Conservation (phyloP, 2,797 vertebrate genomes). For the Petrocephalus schoutedeni region DNA sequence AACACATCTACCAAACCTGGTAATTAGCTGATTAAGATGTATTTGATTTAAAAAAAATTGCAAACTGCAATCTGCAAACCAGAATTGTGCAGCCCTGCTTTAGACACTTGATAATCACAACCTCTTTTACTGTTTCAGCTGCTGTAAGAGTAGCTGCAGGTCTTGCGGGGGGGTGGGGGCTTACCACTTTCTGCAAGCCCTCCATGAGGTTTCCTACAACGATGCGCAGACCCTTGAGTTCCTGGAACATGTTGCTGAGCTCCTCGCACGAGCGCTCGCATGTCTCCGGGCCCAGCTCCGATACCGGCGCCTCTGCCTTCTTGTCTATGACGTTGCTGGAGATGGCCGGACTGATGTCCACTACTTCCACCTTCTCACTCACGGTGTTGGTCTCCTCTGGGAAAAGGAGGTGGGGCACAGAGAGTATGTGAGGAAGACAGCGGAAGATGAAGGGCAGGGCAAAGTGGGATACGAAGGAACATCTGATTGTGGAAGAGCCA, state of each 20-base stretch:
- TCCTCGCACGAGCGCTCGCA: conserved; percentile 93
- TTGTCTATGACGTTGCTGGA: conserved; percentile 71
- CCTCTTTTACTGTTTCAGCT: not conserved
- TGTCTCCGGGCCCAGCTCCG: conserved; percentile 65
- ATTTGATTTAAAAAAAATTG: not conserved
- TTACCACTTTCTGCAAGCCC: conserved; percentile 87
- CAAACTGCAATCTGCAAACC: not conserved
- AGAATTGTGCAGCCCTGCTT: not conserved
- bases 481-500: not conserved
- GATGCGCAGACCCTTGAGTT: conserved; percentile 81
- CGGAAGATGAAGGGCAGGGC: not conserved
- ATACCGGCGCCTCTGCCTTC: conserved; percentile 57
- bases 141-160: not conserved
- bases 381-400: conserved; percentile 78
- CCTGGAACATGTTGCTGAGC: conserved; percentile 81
- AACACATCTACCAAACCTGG: not conserved
- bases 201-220: conserved; percentile 85
- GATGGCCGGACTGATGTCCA: conserved; percentile 75
- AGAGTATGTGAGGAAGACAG: not conserved
- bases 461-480: not conserved
- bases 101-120: not conserved
- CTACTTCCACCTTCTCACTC: conserved; percentile 74
- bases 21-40: not conserved
- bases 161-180: conserved; percentile 27
- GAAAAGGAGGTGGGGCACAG: conserved; percentile 12